A percentile compares a stretch with the other conserved stretches of the same genome.
Evolutionary conservation across 1,140 invertebrate species (phyloP).

Genomic region (Centruroides sculpturatus): DNA sequence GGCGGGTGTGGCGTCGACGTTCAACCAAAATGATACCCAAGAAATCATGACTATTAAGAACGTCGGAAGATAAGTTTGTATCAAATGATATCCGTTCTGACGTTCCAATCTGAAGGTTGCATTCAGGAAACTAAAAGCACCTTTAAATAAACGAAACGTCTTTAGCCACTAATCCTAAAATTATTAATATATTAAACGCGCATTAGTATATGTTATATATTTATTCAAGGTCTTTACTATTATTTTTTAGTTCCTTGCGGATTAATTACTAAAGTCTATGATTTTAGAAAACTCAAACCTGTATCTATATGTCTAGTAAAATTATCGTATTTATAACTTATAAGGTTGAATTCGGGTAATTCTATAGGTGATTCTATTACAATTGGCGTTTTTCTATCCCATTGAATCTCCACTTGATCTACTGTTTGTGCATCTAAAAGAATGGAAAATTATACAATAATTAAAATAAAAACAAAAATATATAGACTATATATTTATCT

Average conservation of each 20-base stretch:
- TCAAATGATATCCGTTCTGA: constrained; percentile 57
- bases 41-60: constrained; percentile 75
- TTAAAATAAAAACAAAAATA: too few species aligned
- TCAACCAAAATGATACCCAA: constrained; percentile 82
- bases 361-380: constrained; percentile 16
- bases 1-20: constrained; percentile 67
- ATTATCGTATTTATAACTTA: constrained; percentile 1
- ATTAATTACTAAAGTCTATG: too few species aligned
- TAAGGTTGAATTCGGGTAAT: constrained; percentile 16
- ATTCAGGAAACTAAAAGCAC: constrained; percentile 19
- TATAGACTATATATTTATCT: too few species aligned
- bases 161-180: too few species aligned
- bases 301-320: constrained; percentile 17
- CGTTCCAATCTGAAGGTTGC: constrained; percentile 17
- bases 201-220: too few species aligned
- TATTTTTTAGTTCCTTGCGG: too few species aligned
- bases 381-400: constrained; percentile 11
- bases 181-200: too few species aligned
- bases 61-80: constrained; percentile 79
- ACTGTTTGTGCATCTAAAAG: constrained; percentile 16
- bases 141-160: constrained; percentile 1
- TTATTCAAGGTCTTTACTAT: too few species aligned
- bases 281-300: constrained; percentile 2
- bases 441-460: neutral
- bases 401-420: constrained; percentile 16